Conservation (phyloP, 1,140 invertebrate species). For the Acyrthosiphon pisum region DNA sequence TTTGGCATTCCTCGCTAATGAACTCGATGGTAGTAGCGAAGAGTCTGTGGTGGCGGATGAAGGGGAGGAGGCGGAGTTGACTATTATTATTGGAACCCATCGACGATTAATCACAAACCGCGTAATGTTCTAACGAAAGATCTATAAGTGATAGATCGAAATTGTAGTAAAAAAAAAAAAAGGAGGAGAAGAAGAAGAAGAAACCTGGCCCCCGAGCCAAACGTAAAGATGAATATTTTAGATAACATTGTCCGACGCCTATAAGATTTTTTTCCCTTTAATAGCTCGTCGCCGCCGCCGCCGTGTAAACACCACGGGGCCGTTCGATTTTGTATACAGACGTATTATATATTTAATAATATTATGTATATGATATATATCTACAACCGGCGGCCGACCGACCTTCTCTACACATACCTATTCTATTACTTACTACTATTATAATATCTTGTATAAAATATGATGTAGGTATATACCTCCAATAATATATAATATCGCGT, state of each 20-base stretch:
- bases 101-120: background rate
- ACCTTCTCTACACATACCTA: background rate
- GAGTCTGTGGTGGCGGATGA: background rate
- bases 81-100: conserved; percentile 20
- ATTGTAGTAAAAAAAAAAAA: background rate
- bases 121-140: background rate
- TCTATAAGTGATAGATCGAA: background rate
- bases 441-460: background rate
- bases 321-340: background rate
- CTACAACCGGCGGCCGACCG: background rate
- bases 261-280: conserved; percentile 30
- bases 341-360: background rate
- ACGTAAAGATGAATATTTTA: conserved; percentile 4
- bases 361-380: conserved; percentile 10
- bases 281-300: background rate
- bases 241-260: conserved; percentile 35
- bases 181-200: background rate
- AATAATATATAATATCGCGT: background rate
- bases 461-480: background rate
- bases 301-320: background rate
- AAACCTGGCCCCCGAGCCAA: background rate
- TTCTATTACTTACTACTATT: conserved; percentile 13
- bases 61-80: background rate
- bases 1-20: background rate
- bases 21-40: background rate